phyloP scores from a whole-genome alignment of 1,140 invertebrate species.

The Drosophila lacertosa region DNA sequence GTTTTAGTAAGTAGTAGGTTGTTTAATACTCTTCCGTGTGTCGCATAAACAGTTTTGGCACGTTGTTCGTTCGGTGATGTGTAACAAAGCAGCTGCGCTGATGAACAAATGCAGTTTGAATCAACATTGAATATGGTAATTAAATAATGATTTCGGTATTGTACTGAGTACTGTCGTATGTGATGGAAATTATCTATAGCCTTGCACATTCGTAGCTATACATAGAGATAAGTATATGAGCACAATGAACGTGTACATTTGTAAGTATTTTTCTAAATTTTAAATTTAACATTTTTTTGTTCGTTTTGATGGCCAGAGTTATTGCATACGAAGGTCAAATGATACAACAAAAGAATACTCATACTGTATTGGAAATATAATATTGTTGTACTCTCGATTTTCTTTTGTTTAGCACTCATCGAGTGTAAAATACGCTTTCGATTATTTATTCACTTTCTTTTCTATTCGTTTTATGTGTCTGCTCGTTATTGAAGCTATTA shows the following conservation, averaged over 20 bases:
- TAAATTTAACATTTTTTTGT: neutral
- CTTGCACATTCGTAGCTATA: constrained; percentile 2
- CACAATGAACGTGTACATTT: constrained; percentile 63
- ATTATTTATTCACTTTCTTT: constrained; percentile 13
- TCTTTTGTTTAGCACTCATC: too few relatives aligned
- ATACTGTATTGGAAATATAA: too few relatives aligned
- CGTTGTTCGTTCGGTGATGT: constrained; percentile 75
- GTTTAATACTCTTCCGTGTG: too few relatives aligned
- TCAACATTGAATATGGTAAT: constrained; percentile 1
- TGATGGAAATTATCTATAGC: constrained; percentile 1
- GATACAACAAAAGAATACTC: constrained; percentile 68
- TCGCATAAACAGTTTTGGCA: constrained; percentile 32
- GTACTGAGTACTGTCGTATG: neutral
- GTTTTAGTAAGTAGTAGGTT: neutral
- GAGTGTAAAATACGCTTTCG: constrained; percentile 33
- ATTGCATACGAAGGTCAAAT: constrained; percentile 82
- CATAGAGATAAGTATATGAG: constrained; percentile 1
- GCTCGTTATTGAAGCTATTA: neutral
- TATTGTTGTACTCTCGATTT: too few relatives aligned
- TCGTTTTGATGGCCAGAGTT: constrained; percentile 42
- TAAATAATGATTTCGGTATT: neutral
- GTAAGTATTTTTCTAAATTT: constrained; percentile 53
- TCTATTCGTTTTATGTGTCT: constrained; percentile 9
- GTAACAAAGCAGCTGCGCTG: constrained; percentile 74
- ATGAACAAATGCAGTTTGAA: neutral